phyloP scores from a whole-genome alignment of 2,888 invertebrate species.

The Microdon myrmicae region DNA sequence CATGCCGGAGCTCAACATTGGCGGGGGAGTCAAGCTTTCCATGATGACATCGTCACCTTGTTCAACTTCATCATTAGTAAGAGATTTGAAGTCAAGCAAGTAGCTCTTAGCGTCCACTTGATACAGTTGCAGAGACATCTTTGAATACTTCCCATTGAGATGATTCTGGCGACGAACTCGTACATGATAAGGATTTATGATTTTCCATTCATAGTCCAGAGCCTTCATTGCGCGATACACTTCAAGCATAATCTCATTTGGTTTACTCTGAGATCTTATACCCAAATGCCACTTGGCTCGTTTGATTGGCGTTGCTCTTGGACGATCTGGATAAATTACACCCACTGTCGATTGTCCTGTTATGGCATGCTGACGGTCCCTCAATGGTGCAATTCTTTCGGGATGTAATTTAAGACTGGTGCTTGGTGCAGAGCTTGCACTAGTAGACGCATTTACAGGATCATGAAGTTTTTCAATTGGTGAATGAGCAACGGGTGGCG shows the following conservation, averaged over 20 bases:
- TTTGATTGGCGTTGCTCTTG: constrained; percentile 81
- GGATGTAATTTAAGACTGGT: constrained; percentile 80
- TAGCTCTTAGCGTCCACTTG: constrained; percentile 99
- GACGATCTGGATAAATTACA: constrained; percentile 63
- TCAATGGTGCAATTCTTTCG: constrained; percentile 85
- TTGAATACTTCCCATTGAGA: constrained; percentile 84
- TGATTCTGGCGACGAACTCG: constrained; percentile 91
- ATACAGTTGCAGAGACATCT: constrained; percentile 98
- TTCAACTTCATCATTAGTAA: constrained; percentile 80
- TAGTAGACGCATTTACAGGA: constrained; percentile 31
- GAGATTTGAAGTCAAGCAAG: constrained; percentile 95
- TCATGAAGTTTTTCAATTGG: constrained; percentile 61
- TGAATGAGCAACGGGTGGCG: constrained; percentile 75
- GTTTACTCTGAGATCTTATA: constrained; percentile 98
- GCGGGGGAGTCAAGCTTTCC: constrained; percentile 66
- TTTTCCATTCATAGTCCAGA: constrained; percentile 98
- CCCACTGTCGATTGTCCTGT: constrained; percentile 61
- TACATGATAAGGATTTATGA: constrained; percentile 96
- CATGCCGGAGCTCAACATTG: constrained; percentile 56
- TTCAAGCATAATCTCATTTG: constrained; percentile 99
- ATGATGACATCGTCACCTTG: constrained; percentile 67
- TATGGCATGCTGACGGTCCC: constrained; percentile 69
- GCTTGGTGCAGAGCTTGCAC: constrained; percentile 20
- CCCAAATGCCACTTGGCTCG: constrained; percentile 99
- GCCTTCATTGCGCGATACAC: constrained; percentile 99